phyloP scores from a whole-genome alignment of 2,797 vertebrate genomes.

The Falco naumanni region DNA sequence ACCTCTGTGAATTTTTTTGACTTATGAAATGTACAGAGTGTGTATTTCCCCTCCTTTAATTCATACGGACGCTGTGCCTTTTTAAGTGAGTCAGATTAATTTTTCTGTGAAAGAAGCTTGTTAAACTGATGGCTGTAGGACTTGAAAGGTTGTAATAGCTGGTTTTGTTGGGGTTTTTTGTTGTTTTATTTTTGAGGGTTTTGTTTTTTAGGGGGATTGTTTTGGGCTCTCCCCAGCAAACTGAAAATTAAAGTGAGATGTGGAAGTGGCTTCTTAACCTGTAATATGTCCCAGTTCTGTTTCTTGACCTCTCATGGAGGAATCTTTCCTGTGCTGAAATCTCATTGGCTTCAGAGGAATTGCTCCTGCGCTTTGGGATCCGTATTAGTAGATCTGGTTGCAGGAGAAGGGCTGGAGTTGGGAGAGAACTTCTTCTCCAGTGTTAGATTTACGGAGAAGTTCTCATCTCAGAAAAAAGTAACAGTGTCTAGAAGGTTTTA shows the following conservation, averaged over 20 bases:
- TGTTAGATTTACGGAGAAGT: neutral
- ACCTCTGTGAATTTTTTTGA: neutral
- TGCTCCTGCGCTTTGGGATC: neutral
- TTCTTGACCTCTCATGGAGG: neutral
- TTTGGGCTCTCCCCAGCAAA: neutral
- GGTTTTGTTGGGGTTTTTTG: neutral
- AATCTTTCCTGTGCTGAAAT: neutral
- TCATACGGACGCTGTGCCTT: neutral
- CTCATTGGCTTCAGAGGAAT: neutral
- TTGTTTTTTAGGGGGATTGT: neutral
- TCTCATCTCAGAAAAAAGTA: neutral
- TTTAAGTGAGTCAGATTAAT: neutral
- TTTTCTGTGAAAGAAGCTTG: neutral
- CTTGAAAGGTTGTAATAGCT: neutral
- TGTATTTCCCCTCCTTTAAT: conserved; percentile 18
- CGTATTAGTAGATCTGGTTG: neutral
- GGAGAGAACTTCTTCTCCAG: neutral
- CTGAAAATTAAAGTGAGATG: neutral
- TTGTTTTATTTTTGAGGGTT: neutral
- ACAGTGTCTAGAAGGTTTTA: neutral
- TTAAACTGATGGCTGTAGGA: neutral
- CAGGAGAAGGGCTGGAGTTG: neutral
- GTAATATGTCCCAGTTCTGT: neutral
- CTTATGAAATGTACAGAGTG: neutral
- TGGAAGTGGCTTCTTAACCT: neutral